Evolutionary conservation across 2,888 invertebrate species (phyloP).

Genomic region (Drosophila sordidapex): DNA sequence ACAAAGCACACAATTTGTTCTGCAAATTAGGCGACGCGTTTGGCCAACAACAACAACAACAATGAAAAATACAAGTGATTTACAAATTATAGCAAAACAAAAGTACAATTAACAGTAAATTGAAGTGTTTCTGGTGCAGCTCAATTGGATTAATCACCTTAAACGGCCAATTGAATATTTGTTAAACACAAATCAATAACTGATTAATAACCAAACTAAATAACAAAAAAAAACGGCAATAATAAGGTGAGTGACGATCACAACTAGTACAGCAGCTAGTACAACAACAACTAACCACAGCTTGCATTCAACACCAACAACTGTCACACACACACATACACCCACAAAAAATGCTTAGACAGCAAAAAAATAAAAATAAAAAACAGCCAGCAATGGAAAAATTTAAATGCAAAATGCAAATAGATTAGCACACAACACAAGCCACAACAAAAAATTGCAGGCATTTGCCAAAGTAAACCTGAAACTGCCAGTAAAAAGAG

Average conservation of each 20-base stretch:
- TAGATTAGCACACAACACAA: constrained; percentile 64
- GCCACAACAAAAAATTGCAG: constrained; percentile 37
- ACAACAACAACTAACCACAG: constrained; percentile 30
- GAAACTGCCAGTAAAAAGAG: constrained; percentile 34
- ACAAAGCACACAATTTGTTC: constrained; percentile 40
- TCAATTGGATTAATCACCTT: neutral
- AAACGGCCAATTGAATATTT: neutral
- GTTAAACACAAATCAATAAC: constrained; percentile 1
- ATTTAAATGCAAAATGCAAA: constrained; percentile 70
- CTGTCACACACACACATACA: constrained; percentile 32
- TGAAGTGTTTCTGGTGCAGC: constrained; percentile 4
- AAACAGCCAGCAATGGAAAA: constrained; percentile 25
- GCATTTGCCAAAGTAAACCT: constrained; percentile 40
- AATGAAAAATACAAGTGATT: constrained; percentile 1
- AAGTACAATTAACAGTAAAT: neutral
- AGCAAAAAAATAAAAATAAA: constrained; percentile 20
- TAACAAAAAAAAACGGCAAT: constrained; percentile 15
- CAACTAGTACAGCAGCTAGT: constrained; percentile 32
- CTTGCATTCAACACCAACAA: constrained; percentile 41
- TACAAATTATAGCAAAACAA: neutral
- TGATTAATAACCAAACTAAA: neutral
- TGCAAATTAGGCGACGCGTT: constrained; percentile 35
- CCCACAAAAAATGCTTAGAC: constrained; percentile 56
- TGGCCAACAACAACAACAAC: neutral
- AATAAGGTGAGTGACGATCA: constrained; percentile 49